Base-by-base conservation (phyloP, 2,113 vertebrate species). In the Sylvilagus bachmani region DNA sequence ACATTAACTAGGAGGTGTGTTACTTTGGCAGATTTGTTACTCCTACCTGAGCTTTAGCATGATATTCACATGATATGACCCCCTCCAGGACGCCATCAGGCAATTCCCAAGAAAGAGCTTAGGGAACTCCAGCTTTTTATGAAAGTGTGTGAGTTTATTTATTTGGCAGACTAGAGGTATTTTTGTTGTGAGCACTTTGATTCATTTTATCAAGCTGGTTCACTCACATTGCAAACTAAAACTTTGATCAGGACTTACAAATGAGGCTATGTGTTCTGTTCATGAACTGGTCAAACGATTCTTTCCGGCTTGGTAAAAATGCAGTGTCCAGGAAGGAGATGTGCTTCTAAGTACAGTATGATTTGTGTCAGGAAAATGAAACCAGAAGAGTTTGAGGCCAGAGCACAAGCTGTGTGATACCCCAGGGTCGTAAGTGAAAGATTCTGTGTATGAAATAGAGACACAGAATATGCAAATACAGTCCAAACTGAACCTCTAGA, bases 21-120 rank as follows among this genome's bases (percentile, higher is more conserved):
- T 38, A 21, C 21, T 14, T 70, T 53, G 31, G 49, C 29, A 22
- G 17, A 10, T 1, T 2, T 33, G 1, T 6, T 10, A 1, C 4
- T n/a, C 31, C 38, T 70, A 17, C 1, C 27, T 6, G 33, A 49
- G 29, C 71, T 55, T 27, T 14, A 17, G 10, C 11, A 1, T 21
- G 7, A 49, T 12, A 8, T n/a, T 12, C 8, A 22, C 11, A 12
- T 9, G 24, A 10, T 6, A 3, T 3, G 21, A 27, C 7, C 0
- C 8, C 49, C 8, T 33, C 22, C 22, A 24, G 3, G 17, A 38
- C 12, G 31, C 8, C 14, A 2, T 29, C 44, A 13, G 24, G 19
- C 21, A 24, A 77, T 31, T 36, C 8, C 13, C 6, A 55, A 67
- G 11, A 6, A 78, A 21, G 6, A 27, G 0, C 22, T 53, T 24